Conservation (phyloP, 2,797 vertebrate genomes). For the Cossypha niveicapilla region DNA sequence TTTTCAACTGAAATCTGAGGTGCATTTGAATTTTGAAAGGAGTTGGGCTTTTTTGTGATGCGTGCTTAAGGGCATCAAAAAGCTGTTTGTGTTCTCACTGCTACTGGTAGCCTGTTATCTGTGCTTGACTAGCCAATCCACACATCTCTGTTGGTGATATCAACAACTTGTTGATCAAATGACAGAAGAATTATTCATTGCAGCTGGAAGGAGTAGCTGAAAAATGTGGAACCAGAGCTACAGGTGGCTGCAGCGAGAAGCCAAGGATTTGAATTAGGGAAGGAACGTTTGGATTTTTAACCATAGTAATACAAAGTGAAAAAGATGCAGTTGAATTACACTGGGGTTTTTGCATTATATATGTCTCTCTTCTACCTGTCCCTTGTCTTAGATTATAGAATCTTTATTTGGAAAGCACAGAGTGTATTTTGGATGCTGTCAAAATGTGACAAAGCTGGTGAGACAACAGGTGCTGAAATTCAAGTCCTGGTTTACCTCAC, state of each 20-base stretch:
- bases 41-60: not conserved
- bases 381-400: not conserved
- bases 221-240: not conserved
- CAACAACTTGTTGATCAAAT: not conserved
- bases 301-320: not conserved
- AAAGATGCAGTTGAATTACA: not conserved
- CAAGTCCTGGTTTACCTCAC: not conserved
- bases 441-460: not conserved
- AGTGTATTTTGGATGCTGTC: not conserved
- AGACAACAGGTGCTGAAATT: not conserved
- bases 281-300: not conserved
- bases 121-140: not conserved
- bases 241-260: not conserved
- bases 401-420: not conserved
- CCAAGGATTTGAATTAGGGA: not conserved
- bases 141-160: not conserved
- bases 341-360: not conserved
- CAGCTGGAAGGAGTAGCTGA: not conserved
- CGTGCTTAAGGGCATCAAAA: not conserved
- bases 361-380: not conserved
- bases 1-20: not conserved
- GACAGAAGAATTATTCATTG: not conserved
- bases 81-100: not conserved
- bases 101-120: not conserved
- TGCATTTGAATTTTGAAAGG: not conserved